Percentiles rank a stretch among this genome's conserved stretches.
Evolutionary conservation across 2,113 vertebrate genomes (phyloP).

Genomic region (Amphiprion ocellaris): DNA sequence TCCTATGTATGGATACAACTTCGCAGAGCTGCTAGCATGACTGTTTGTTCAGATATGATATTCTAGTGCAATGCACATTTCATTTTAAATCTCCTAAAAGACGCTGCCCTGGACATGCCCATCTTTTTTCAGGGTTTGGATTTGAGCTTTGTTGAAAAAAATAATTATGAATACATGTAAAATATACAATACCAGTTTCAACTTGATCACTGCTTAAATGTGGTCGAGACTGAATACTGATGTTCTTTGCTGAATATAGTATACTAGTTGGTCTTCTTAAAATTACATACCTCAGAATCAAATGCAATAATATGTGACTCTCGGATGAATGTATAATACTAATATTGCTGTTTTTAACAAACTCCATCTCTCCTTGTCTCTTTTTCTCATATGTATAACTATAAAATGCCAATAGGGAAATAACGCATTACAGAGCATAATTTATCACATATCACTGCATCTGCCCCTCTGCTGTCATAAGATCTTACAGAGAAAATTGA

Average conservation of each 20-base stretch:
- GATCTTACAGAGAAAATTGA: slow-evolving; percentile 17
- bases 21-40: too few relatives aligned
- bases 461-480: background rate
- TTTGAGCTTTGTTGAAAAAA: too few relatives aligned
- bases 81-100: too few relatives aligned
- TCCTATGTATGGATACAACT: too few relatives aligned
- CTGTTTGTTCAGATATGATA: too few relatives aligned
- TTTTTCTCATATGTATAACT: background rate
- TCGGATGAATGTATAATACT: background rate
- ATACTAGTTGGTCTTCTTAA: background rate
- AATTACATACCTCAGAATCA: background rate
- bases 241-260: background rate
- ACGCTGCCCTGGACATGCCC: too few relatives aligned
- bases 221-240: too few relatives aligned
- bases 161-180: too few relatives aligned
- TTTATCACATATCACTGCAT: background rate
- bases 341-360: background rate
- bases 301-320: background rate
- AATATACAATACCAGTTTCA: too few relatives aligned
- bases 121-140: too few relatives aligned
- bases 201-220: background rate
- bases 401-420: background rate
- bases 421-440: slow-evolving; percentile 14
- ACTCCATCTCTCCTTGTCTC: background rate
- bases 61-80: too few relatives aligned